Evolutionary conservation across 2,113 vertebrate genomes (phyloP).

Genomic region (Elephantulus edwardii): DNA sequence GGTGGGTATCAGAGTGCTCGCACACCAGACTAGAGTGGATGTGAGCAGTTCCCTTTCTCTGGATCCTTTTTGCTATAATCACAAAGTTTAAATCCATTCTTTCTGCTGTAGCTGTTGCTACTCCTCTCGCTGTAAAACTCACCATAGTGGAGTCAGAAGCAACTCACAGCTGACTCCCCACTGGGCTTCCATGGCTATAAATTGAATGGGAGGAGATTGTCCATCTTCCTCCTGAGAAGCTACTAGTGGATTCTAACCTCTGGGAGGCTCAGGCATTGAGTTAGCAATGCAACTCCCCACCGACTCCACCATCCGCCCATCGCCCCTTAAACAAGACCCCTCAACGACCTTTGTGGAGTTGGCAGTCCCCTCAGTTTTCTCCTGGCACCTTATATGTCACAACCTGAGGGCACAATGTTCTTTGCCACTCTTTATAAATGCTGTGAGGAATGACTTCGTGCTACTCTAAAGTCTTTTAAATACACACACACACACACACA

Average conservation of each 20-base stretch:
- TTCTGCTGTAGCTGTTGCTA: background rate
- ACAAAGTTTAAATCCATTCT: background rate
- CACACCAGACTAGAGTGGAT: background rate
- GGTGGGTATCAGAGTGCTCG: background rate
- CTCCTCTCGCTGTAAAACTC: background rate
- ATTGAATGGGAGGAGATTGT: too few species aligned
- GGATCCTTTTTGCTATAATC: background rate
- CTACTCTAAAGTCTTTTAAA: too few species aligned
- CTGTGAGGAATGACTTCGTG: background rate
- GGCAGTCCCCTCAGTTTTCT: background rate
- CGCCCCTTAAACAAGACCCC: too few species aligned
- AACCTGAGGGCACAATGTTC: background rate
- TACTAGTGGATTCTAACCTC: too few species aligned
- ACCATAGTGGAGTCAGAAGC: too few species aligned
- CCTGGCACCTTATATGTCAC: accelerated
- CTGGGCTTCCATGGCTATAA: too few species aligned
- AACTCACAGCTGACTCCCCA: too few species aligned
- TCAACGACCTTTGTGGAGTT: background rate
- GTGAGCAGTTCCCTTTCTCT: background rate
- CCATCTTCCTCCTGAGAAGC: too few species aligned
- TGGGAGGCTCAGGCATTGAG: too few species aligned
- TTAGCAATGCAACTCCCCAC: background rate
- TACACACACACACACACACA: too few species aligned
- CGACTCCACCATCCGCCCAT: background rate
- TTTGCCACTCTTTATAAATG: background rate